Evolutionary conservation across 2,888 invertebrate species (phyloP).

Genomic region (Drosophila siamana): DNA sequence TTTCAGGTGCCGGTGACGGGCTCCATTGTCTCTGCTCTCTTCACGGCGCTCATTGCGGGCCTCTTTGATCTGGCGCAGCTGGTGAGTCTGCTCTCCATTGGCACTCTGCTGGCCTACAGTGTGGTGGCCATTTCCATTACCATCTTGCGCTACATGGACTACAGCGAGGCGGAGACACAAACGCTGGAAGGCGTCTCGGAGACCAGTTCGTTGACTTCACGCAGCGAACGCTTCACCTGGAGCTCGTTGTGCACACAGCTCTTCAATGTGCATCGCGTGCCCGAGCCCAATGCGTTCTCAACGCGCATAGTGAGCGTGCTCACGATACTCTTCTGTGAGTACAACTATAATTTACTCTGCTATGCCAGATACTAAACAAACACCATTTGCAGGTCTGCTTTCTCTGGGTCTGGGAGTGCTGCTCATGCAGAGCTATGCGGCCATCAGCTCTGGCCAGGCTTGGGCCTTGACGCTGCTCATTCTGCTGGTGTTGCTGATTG

Average conservation of each 20-base stretch:
- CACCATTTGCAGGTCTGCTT: slow-evolving; percentile 80
- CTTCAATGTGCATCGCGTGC: slow-evolving; percentile 77
- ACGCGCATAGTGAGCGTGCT: slow-evolving; percentile 81
- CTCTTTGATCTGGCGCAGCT: slow-evolving; percentile 93
- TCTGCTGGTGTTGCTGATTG: slow-evolving; percentile 65
- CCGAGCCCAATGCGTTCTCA: slow-evolving; percentile 75
- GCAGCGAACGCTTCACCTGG: slow-evolving; percentile 64
- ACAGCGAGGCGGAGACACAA: slow-evolving; percentile 46
- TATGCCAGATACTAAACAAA: too few species aligned
- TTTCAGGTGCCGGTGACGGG: slow-evolving; percentile 92
- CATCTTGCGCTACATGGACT: slow-evolving; percentile 87
- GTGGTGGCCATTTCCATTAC: slow-evolving; percentile 95
- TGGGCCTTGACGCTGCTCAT: slow-evolving; percentile 77
- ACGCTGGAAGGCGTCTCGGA: slow-evolving; percentile 55
- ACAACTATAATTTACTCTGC: too few species aligned
- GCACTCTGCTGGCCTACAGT: slow-evolving; percentile 93
- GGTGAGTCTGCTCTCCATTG: slow-evolving; percentile 96
- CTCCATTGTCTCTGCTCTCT: slow-evolving; percentile 89
- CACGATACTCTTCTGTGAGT: slow-evolving; percentile 80
- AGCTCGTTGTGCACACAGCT: slow-evolving; percentile 70
- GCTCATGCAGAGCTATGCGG: slow-evolving; percentile 75
- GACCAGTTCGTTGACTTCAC: slow-evolving; percentile 72
- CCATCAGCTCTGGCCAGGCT: slow-evolving; percentile 65
- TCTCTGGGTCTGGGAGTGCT: slow-evolving; percentile 79
- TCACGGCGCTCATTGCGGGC: slow-evolving; percentile 93